These are phyloP conservation scores for Tolypeutes matacus DNA, from an alignment of 2,797 vertebrate species.

Conservation along the genomic window DNA sequence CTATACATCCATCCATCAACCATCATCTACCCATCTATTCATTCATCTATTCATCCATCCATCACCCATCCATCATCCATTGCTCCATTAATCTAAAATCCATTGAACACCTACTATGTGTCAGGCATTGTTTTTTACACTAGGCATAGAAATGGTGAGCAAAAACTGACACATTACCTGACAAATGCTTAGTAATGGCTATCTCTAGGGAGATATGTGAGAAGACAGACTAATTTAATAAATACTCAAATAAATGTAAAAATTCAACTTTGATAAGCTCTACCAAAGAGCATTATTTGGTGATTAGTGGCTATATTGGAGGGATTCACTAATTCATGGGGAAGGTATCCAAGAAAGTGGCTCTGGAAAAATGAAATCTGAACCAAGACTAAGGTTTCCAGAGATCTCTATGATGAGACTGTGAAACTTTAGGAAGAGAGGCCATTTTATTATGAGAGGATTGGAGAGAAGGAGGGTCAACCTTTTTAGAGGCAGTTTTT, in stretches of 20 bases:
- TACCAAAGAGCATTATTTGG: background rate
- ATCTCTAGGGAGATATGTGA: background rate
- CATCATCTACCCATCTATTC: no score
- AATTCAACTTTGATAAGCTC: background rate
- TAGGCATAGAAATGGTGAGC: background rate
- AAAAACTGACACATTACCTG: background rate
- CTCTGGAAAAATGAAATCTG: background rate
- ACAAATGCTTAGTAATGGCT: background rate
- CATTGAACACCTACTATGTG: background rate
- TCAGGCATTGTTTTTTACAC: background rate
- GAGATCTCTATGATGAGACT: background rate
- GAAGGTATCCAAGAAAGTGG: background rate
- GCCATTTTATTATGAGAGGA: background rate
- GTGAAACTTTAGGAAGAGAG: background rate
- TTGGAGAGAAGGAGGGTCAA: background rate
- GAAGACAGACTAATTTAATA: constrained; percentile 27
- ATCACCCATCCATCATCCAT: no score
- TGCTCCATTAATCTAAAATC: background rate
- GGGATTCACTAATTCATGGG: background rate
- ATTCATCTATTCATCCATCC: no score
- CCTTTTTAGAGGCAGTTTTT: background rate
- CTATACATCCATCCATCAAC: background rate
- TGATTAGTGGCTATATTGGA: background rate
- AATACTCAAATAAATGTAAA: constrained; percentile 29
- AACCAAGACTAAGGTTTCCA: background rate